These are phyloP conservation scores for Hemicrepidius hirtus DNA, from an alignment of 2,888 invertebrate genomes.

Conservation along the genomic window DNA sequence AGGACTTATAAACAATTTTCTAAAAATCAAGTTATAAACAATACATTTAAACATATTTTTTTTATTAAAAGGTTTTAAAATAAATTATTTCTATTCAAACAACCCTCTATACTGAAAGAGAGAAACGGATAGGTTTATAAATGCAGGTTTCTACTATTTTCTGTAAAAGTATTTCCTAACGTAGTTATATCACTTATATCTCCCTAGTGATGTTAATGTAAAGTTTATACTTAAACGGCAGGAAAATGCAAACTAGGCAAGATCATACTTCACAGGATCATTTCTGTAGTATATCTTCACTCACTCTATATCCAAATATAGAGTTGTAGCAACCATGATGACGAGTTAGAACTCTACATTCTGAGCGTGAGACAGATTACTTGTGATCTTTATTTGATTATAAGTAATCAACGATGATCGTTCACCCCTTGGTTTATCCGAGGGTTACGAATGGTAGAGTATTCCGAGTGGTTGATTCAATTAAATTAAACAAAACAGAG, in stretches of 20 bases:
- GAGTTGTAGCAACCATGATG: not conserved
- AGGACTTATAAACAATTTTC: conserved; percentile 24
- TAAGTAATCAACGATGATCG: not conserved
- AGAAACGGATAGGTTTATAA: no score
- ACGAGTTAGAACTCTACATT: not conserved
- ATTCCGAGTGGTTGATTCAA: not conserved
- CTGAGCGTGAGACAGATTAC: not conserved
- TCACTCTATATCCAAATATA: no score
- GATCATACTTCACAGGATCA: not conserved
- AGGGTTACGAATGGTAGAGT: not conserved
- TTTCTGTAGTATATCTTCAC: no score
- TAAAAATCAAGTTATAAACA: not conserved
- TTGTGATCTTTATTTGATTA: not conserved
- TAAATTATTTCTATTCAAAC: no score
- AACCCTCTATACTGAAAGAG: no score
- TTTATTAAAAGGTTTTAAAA: not conserved
- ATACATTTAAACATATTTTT: not conserved
- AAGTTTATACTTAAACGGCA: no score
- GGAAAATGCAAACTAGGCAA: not conserved
- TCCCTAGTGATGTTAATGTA: no score
- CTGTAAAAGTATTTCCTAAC: no score
- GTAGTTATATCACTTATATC: no score
- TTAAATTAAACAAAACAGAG: no score
- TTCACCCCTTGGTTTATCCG: not conserved
- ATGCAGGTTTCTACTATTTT: no score